A percentile compares a stretch with the other conserved stretches of the same genome.
These are phyloP conservation scores for Oreochromis niloticus DNA, from an alignment of 2,113 vertebrate genomes.

Conservation along the genomic window DNA sequence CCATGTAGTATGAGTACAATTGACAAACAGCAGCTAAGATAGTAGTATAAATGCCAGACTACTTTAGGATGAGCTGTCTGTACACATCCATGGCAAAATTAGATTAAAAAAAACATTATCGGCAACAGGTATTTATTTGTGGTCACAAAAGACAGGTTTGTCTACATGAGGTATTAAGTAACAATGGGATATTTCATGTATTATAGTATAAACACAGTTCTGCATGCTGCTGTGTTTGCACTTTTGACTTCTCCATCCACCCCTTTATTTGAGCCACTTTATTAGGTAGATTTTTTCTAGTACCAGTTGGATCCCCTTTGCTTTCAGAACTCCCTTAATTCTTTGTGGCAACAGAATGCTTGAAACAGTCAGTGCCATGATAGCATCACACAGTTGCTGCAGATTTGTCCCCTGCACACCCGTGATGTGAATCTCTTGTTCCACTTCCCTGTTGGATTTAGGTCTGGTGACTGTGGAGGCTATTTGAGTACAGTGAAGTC, in stretches of 20 bases:
- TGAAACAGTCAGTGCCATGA: not conserved
- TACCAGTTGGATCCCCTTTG: not conserved
- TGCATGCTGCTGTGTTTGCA: not conserved
- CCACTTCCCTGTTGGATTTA: not conserved
- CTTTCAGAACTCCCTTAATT: not conserved
- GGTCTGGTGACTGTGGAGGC: not conserved
- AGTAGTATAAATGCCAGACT: not conserved
- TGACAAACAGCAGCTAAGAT: not conserved
- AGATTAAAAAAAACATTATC: not conserved
- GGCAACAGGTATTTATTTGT: not conserved
- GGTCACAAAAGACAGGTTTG: not conserved
- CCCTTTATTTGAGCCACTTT: conserved; percentile 1
- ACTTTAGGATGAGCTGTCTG: not conserved
- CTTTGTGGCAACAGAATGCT: not conserved
- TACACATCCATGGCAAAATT: not conserved
- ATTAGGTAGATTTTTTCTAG: not conserved
- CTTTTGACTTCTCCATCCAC: not conserved
- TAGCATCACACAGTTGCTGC: not conserved
- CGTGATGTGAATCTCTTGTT: not conserved
- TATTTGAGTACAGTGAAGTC: not conserved
- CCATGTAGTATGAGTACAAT: not conserved
- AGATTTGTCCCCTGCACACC: not conserved
- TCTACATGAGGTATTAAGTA: not conserved
- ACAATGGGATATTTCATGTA: not conserved
- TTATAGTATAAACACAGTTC: not conserved